Base-by-base conservation (phyloP, 2,888 invertebrate species). In the Pristionchus arcanus region DNA sequence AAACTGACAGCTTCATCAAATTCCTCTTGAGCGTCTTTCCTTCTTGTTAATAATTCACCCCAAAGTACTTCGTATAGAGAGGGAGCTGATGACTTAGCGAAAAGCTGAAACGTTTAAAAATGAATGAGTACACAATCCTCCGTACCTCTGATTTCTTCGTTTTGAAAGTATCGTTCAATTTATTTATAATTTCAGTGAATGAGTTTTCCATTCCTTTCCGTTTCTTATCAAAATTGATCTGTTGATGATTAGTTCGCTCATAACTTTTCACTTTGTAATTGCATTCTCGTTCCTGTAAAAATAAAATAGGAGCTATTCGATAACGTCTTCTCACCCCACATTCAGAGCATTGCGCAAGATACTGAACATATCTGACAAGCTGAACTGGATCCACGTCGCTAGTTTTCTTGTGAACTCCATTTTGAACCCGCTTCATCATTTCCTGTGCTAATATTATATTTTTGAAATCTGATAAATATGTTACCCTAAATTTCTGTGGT, bases 151-250 rank as follows among this genome's bases (percentile, higher is more conserved):
- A 16, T 37, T 74, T 74, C 25, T 74, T 74, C 2, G 31, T 34
- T 74, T 74, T 74, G 37, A 74, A 74, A 15, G 34, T 34, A 5
- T 74, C 74, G 21, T 74, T 74, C 74, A 74, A 25, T 25, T 74
- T 74, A 74, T 74, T 34, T 37, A 74, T 74, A 34, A 74, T 74
- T 74, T 37, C 74, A 0, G 19, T 11, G 21, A 34, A 74, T 25
- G 74, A 74, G 9, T 42, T 37, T 21, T 74, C 74, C 74, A 74
- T 74, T 74, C 74, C 74, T 74, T 74, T 74, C 74, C 19, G 37
- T 74, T 74, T 74, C 74, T 74, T 74, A 19, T 74, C 74, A 37
- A 74, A 74, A 37, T 74, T 74, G 4, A 34, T 74, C 19, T 34
- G 37, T n/a, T 74, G 74, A 25, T 74, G 74, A 74, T 74, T 34